These are phyloP conservation scores for Phaetusa simplex DNA, from an alignment of 2,113 vertebrate species.

Conservation along the genomic window DNA sequence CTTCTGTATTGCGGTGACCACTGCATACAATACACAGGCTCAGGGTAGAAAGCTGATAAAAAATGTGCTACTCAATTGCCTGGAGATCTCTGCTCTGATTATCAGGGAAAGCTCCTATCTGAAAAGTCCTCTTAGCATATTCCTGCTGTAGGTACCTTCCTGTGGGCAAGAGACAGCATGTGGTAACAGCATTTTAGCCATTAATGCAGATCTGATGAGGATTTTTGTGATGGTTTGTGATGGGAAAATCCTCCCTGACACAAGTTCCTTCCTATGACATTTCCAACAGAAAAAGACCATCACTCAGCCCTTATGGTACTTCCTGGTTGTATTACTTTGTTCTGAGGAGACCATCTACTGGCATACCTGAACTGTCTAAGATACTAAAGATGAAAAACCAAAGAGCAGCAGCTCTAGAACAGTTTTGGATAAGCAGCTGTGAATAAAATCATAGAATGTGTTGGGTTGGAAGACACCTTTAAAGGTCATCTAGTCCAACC, in stretches of 20 bases:
- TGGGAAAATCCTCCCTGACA: background rate
- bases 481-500: too few species aligned
- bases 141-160: background rate
- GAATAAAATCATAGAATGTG: background rate
- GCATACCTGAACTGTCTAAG: background rate
- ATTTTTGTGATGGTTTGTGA: background rate
- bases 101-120: background rate
- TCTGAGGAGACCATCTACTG: background rate
- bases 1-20: background rate
- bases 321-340: background rate
- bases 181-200: background rate
- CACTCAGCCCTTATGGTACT: background rate
- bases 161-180: background rate
- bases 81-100: background rate
- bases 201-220: background rate
- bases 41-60: background rate
- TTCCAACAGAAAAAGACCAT: background rate
- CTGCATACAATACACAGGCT: background rate
- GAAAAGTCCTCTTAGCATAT: background rate
- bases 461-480: too few species aligned
- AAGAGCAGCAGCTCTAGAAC: background rate
- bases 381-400: background rate
- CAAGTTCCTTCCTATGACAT: background rate
- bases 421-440: background rate
- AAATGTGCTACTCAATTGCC: background rate